Evolutionary conservation across 2,113 vertebrate species (phyloP), one percentile per base, ranked within the genome.

Genomic region (Oreamnos americanus): DNA sequence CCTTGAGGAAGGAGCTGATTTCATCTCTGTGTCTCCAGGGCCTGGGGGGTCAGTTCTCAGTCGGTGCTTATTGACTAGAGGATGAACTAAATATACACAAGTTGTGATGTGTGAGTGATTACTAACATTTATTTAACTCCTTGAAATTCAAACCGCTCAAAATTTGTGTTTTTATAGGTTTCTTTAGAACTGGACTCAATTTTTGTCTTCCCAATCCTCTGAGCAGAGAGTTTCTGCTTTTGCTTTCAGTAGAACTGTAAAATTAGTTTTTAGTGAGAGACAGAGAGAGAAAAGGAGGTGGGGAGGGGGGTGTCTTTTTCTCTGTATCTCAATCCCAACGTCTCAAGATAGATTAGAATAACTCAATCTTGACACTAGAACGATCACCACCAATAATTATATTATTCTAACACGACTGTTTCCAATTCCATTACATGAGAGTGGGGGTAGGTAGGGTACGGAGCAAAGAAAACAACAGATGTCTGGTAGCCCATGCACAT

Each of bases 391-490:
- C 49, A 90, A 78, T 25, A 36, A 67, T 74, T 21, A 43, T 33
- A 19, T 74, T 51, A 83, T 67, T 71, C 28, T 55, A 71, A 51
- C 8, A 45, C 0, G 30, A 45, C 28, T 39, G 39, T 30, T 81
- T 57, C 74, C n/a, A 33, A 16, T 23, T 91, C 26, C 26, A 49
- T 81, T 25, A 7, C 81, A 16, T 12, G 76, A 58, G 67, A 49
- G 55, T 79, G 60, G 53, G 67, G 30, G 21, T 39, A n/a, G 45
- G 21, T 39, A n/a, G 30, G n/a, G 25, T 23, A 12, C 25, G 25
- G 4, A 45, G 71, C 58, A 81, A 60, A 97, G 67, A 21, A 96
- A 94, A 96, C 76, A 67, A 16, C 79, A 90, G 94, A 51, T 93
- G 60, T 83, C 23, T 51, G 30, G 14, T 17, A 33, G 26, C 39